These are phyloP conservation scores for Novumbra hubbsi DNA, from an alignment of 2,797 vertebrate genomes.

Conservation along the genomic window DNA sequence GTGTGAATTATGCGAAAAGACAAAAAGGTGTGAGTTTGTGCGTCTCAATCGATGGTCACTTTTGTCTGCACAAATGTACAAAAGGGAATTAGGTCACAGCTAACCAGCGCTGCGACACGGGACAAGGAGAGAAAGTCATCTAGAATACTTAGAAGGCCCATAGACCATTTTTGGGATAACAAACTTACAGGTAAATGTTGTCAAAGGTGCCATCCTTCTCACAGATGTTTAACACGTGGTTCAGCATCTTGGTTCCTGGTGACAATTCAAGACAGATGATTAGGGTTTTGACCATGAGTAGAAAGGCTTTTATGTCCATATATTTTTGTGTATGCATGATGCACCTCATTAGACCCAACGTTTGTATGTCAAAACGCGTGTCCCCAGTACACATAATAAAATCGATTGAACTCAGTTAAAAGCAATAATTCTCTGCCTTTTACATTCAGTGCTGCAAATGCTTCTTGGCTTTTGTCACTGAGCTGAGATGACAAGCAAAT, in stretches of 20 bases:
- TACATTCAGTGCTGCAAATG: too few relatives aligned
- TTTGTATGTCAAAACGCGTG: too few relatives aligned
- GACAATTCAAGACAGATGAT: conserved; percentile 13
- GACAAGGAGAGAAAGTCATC: neutral
- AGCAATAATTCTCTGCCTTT: too few relatives aligned
- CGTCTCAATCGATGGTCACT: neutral
- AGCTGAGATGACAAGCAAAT: neutral
- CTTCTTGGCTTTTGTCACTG: too few relatives aligned
- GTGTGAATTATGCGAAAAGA: conserved; percentile 12
- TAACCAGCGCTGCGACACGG: neutral
- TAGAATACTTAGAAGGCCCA: neutral
- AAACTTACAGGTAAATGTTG: conserved; percentile 99
- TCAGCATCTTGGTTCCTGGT: conserved; percentile 98
- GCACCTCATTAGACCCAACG: too few relatives aligned
- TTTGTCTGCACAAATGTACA: neutral
- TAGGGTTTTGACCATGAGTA: neutral
- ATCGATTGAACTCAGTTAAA: too few relatives aligned
- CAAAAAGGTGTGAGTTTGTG: neutral
- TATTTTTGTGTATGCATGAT: too few relatives aligned
- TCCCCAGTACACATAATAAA: too few relatives aligned
- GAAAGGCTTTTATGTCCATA: too few relatives aligned
- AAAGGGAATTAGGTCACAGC: neutral
- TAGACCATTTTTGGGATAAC: neutral
- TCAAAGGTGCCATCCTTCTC: conserved; percentile 99
- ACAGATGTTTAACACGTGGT: conserved; percentile 99